Conservation (phyloP, 1,140 invertebrate species). For the Drosophila sulfurigaster region DNA sequence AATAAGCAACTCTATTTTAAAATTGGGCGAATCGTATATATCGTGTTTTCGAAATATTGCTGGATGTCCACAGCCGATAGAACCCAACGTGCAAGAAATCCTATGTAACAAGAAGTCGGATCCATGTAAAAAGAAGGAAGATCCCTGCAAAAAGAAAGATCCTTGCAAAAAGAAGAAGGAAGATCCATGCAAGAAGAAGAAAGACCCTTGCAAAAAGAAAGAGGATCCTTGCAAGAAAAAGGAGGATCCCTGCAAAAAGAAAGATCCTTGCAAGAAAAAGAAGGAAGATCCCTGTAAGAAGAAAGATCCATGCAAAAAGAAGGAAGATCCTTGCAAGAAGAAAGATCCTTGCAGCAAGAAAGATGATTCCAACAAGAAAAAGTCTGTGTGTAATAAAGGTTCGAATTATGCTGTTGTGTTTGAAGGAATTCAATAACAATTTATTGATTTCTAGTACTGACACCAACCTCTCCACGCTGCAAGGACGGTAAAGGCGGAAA, state of each 20-base stretch:
- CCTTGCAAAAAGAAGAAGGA: constrained; percentile 8
- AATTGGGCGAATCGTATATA: constrained; percentile 12
- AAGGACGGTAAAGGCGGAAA: constrained; percentile 10
- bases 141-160: constrained; percentile 8
- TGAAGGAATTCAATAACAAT: too few species aligned
- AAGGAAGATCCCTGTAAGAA: constrained; percentile 20
- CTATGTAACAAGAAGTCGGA: too few species aligned
- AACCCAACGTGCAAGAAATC: too few species aligned
- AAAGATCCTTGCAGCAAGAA: background rate
- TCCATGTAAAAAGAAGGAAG: constrained; percentile 14
- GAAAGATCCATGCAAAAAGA: constrained; percentile 25
- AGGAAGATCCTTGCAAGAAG: constrained; percentile 10
- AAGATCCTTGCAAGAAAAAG: constrained; percentile 2
- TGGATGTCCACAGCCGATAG: background rate
- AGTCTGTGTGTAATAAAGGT: background rate
- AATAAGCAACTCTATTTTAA: background rate
- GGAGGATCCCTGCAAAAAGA: constrained; percentile 17
- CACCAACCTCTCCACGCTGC: background rate
- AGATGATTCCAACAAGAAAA: constrained; percentile 3
- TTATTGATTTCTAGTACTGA: too few species aligned
- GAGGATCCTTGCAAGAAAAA: constrained; percentile 8
- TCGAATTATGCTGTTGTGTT: background rate
- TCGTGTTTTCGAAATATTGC: background rate
- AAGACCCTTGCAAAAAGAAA: constrained; percentile 12
- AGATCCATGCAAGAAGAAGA: constrained; percentile 8